Percentiles rank a stretch among this genome's conserved stretches.
Evolutionary conservation across 2,888 invertebrate genomes (phyloP).

Genomic region (Cheilosia pagana): DNA sequence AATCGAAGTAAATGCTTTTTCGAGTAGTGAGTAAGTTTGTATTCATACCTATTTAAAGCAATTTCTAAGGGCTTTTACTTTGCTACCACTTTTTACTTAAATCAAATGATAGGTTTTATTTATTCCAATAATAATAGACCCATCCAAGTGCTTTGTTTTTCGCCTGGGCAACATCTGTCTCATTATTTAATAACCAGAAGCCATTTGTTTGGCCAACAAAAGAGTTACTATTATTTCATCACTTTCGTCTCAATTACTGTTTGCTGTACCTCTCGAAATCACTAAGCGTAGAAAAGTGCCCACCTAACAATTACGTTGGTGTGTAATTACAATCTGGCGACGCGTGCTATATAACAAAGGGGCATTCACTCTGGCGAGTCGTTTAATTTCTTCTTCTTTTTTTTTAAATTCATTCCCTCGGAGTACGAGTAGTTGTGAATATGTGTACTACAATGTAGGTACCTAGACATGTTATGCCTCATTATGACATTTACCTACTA

Average conservation of each 20-base stretch:
- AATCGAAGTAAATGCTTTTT: too few relatives aligned
- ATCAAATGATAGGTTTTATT: too few relatives aligned
- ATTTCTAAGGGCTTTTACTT: too few relatives aligned
- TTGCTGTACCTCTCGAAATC: constrained; percentile 1
- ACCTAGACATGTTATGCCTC: too few relatives aligned
- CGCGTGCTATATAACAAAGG: not conserved
- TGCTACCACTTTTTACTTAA: too few relatives aligned
- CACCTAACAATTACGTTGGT: constrained; percentile 10
- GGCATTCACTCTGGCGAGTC: not conserved
- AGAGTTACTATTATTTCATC: constrained; percentile 9
- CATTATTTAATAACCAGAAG: constrained; percentile 4
- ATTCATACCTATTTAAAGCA: too few relatives aligned
- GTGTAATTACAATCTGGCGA: constrained; percentile 15
- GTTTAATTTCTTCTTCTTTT: not conserved
- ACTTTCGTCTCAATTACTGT: constrained; percentile 13
- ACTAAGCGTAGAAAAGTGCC: constrained; percentile 6
- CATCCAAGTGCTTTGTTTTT: too few relatives aligned
- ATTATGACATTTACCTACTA: too few relatives aligned
- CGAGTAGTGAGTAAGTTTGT: too few relatives aligned
- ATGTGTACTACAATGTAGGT: too few relatives aligned
- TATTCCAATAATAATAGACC: too few relatives aligned
- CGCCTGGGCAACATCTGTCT: not conserved
- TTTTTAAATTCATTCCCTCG: not conserved
- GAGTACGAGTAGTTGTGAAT: too few relatives aligned
- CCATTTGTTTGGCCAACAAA: constrained; percentile 1